Conservation (phyloP, 2,797 vertebrate genomes). For the Acrossocheilus wenchowensis region DNA sequence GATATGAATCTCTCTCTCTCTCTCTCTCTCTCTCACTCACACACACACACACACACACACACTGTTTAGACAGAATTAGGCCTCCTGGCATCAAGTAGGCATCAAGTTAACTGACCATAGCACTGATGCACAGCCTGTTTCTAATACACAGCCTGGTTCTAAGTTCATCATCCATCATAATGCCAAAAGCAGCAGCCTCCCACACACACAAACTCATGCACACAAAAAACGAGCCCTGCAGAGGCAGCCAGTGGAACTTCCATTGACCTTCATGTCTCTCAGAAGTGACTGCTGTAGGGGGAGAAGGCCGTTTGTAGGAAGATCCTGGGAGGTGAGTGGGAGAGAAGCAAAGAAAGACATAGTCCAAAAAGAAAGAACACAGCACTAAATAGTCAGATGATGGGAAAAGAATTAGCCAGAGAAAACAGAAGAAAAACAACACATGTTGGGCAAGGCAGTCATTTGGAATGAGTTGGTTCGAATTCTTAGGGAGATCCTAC, state of each 20-base stretch:
- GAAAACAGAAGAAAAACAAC: not conserved
- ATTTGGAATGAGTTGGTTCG: conserved; percentile 1
- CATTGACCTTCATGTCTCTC: conserved; percentile 56
- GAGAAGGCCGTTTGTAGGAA: not conserved
- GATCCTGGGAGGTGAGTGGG: not conserved
- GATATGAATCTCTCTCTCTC: conserved; percentile 13
- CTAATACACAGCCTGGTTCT: conserved; percentile 45
- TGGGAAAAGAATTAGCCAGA: not conserved
- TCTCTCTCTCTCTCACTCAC: not conserved
- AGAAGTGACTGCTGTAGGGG: conserved; percentile 13
- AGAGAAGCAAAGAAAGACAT: conserved; percentile 18
- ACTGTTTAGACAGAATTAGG: conserved; percentile 30
- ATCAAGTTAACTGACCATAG: conserved; percentile 63
- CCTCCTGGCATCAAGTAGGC: conserved; percentile 46
- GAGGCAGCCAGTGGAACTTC: conserved; percentile 51
- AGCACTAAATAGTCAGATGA: not conserved
- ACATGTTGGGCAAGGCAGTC: not conserved
- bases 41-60: not conserved
- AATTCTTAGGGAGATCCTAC: not conserved
- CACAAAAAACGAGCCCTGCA: conserved; percentile 29
- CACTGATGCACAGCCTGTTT: conserved; percentile 63
- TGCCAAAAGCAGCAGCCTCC: conserved; percentile 62
- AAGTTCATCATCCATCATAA: conserved; percentile 72
- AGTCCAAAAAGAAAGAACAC: not conserved
- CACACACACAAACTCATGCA: conserved; percentile 40